Evolutionary conservation across 2,888 invertebrate species (phyloP), one percentile per base, ranked within the genome.

Genomic region (Drosophila limbata): DNA sequence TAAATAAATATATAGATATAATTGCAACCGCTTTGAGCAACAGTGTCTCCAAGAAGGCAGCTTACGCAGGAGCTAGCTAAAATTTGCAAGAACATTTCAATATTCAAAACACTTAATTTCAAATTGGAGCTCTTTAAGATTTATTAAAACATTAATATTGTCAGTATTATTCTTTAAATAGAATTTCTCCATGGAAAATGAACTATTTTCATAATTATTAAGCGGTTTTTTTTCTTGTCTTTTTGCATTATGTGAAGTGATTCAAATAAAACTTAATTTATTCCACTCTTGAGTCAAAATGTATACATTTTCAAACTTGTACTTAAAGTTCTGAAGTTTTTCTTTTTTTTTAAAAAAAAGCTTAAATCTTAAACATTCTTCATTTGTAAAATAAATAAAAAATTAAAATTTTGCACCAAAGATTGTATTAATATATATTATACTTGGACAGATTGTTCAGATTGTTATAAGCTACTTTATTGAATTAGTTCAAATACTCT

Each of bases 11-110:
- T 9, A 42, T 15, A 28, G 10, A 37, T 60, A 56, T 57, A 73
- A 73, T 74, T 76, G 79, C 76, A 79, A 35, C 11, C 44, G 21
- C 51, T 47, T 31, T 59, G 55, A 45, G 45, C 31, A 33, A 61
- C 47, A 63, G 31, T 39, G 40, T 11, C 44, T 21, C 55, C 21
- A 21, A 33, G 10, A 33, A 56, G 35, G 21, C 42, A 61, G 44
- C 31, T n/a, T 15, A 40, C 35, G 11, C 31, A 48, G 33, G 42
- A 55, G 9, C 39, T 40, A 25, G 6, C 21, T 3, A n/a, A 11
- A 45, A 21, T n/a, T 8, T 25, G 1, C 28, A 25, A 25, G 8
- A 28, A 37, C 5, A 37, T 6, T 37, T 37, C 3, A 37, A 15
- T 37, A n/a, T 37, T 2, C 1, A 37, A 37, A 37, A 1, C 6